phyloP scores from a whole-genome alignment of 2,797 vertebrate species.

The Morus bassanus region DNA sequence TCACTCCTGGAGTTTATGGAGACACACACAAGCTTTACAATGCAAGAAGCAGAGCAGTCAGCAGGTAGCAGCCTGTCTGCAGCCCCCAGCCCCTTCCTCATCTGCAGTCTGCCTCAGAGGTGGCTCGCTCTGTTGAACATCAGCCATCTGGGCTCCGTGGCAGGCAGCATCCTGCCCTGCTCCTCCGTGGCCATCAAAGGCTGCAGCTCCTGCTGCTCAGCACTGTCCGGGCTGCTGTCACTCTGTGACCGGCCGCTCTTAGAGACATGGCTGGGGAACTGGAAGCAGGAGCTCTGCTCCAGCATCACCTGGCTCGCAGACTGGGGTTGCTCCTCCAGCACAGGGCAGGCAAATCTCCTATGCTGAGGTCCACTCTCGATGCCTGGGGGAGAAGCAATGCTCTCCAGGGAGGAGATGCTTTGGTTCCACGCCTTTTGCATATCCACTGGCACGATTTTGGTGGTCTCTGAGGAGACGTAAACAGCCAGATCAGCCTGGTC shows the following conservation, averaged over 20 bases:
- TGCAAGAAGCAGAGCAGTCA: neutral
- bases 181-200: constrained; percentile 84
- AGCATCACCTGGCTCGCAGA: neutral
- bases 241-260: constrained; percentile 68
- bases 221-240: constrained; percentile 70
- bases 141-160: constrained; percentile 69
- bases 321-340: constrained; percentile 58
- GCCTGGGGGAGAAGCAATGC: constrained; percentile 80
- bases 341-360: constrained; percentile 36
- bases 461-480: constrained; percentile 90
- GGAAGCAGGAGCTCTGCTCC: constrained; percentile 73
- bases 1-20: neutral
- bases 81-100: neutral
- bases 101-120: constrained; percentile 72
- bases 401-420: constrained; percentile 95
- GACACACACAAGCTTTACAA: constrained; percentile 28
- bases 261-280: constrained; percentile 70
- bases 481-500: constrained; percentile 84
- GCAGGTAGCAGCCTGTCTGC: neutral
- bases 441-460: constrained; percentile 93
- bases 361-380: constrained; percentile 55
- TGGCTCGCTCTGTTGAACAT: constrained; percentile 77
- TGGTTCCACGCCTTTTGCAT: constrained; percentile 95
- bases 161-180: constrained; percentile 64
- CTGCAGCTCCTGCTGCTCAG: constrained; percentile 85